phyloP scores from a whole-genome alignment of 2,888 invertebrate genomes.

The Meteorus colon region DNA sequence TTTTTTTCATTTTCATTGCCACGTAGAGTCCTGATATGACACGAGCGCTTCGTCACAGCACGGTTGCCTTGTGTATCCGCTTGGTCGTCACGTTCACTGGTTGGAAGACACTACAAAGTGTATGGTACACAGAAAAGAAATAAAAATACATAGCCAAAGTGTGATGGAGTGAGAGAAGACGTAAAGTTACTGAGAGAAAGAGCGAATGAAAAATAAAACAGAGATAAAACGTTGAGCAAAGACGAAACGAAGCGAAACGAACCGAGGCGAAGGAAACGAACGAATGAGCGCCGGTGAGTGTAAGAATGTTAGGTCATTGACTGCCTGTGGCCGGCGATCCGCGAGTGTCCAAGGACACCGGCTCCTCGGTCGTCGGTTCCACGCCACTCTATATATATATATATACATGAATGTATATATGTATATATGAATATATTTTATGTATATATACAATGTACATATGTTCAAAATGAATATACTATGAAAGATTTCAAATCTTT shows the following conservation, averaged over 20 bases:
- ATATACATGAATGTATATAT: too few species aligned
- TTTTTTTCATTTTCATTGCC: conserved; percentile 2
- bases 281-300: conserved; percentile 56
- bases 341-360: conserved; percentile 72
- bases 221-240: conserved; percentile 51
- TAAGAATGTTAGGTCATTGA: conserved; percentile 72
- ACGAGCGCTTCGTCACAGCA: conserved; percentile 7
- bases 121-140: not conserved
- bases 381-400: conserved; percentile 22
- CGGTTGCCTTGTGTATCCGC: conserved; percentile 8
- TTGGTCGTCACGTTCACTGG: conserved; percentile 13
- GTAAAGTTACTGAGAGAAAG: not conserved
- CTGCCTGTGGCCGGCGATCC: conserved; percentile 71
- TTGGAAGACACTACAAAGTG: not conserved
- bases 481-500: conserved; percentile 17
- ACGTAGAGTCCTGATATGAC: conserved; percentile 3
- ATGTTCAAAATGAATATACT: not conserved
- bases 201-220: not conserved
- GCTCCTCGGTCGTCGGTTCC: conserved; percentile 54
- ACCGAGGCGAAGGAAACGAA: conserved; percentile 59
- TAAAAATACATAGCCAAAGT: not conserved
- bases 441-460: not conserved
- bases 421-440: not conserved
- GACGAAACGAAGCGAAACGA: conserved; percentile 63
- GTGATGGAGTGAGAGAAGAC: not conserved